Percentiles rank a stretch among this genome's conserved stretches.
phyloP scores from a whole-genome alignment of 2,797 vertebrate species.

The Podarcis siculus region DNA sequence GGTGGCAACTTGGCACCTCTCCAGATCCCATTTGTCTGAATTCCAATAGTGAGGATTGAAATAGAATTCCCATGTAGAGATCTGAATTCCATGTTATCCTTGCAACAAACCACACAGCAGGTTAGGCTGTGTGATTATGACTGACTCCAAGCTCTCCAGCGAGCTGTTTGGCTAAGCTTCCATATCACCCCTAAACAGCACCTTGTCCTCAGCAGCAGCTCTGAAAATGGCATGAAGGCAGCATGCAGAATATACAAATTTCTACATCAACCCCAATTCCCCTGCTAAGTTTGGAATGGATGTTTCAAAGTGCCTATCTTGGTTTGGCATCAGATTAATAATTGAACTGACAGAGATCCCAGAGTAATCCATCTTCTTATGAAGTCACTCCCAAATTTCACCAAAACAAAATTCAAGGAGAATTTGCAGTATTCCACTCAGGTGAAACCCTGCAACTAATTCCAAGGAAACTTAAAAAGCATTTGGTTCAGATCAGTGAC shows the following conservation, averaged over 20 bases:
- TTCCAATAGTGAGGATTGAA: not conserved
- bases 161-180: not conserved
- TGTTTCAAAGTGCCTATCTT: not conserved
- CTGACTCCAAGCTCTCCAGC: not conserved
- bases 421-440: not conserved
- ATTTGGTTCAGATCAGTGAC: not conserved
- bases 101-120: not conserved
- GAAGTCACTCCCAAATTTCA: not conserved
- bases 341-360: not conserved
- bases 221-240: not conserved
- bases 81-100: not conserved
- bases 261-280: not conserved
- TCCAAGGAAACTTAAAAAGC: not conserved
- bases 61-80: not conserved
- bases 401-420: not conserved
- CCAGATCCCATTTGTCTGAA: too few relatives aligned
- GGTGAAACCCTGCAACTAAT: not conserved
- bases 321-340: not conserved
- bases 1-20: too few relatives aligned
- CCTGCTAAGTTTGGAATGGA: not conserved
- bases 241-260: not conserved
- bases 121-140: not conserved
- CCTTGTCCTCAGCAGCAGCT: not conserved
- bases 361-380: not conserved
- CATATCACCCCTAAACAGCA: not conserved